Percentiles rank a stretch among this genome's conserved stretches.
Conservation (phyloP, 2,113 vertebrate genomes). For the Meleagris gallopavo region DNA sequence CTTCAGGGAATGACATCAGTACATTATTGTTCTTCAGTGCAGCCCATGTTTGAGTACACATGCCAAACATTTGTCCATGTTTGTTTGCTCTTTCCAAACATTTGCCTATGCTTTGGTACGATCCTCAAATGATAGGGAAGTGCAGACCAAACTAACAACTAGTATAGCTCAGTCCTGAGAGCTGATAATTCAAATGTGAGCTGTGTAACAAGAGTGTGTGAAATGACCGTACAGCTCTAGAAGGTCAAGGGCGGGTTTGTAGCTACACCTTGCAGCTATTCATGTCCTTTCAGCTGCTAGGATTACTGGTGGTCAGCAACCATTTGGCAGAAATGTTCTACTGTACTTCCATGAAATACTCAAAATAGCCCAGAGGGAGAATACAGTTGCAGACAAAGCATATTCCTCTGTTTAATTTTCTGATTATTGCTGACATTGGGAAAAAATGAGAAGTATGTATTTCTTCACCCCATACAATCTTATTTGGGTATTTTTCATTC, state of each 20-base stretch:
- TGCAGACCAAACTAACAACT: neutral
- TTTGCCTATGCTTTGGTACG: neutral
- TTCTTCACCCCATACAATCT: accelerated
- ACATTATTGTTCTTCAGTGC: neutral
- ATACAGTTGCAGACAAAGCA: neutral
- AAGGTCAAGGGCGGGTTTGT: neutral
- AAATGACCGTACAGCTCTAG: accelerated
- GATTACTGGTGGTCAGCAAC: conserved; percentile 15
- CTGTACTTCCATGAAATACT: neutral
- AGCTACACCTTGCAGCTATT: neutral
- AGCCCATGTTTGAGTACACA: neutral
- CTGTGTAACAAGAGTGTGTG: accelerated
- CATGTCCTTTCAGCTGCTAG: neutral
- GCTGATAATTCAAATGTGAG: neutral
- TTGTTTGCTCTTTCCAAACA: neutral
- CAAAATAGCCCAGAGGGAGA: neutral
- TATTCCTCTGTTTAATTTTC: neutral
- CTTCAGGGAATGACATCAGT: neutral
- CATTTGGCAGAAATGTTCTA: neutral
- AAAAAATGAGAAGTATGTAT: neutral
- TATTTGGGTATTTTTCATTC: neutral
- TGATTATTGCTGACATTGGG: conserved; percentile 9
- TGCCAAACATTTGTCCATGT: neutral
- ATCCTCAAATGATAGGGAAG: neutral
- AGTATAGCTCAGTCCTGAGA: neutral